Base-by-base conservation (phyloP, 2,888 invertebrate species). In the Philereme transversata region DNA sequence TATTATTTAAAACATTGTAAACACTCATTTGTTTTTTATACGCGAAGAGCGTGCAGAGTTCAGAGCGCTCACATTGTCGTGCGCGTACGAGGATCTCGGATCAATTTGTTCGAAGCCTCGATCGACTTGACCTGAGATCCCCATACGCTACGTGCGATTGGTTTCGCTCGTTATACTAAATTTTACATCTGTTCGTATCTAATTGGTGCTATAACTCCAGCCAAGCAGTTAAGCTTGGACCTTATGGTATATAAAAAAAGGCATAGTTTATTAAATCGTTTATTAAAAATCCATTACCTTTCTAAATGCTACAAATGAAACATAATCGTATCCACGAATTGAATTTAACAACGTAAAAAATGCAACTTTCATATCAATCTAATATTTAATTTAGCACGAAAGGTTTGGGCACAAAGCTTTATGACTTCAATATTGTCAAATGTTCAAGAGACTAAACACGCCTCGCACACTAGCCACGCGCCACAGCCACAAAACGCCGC, bases 221-320 rank as follows among this genome's bases (percentile, higher is more conserved):
- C 22, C 22, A 22, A 22, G 22, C 22, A 22, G 22, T 22, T 22
- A 22, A 22, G 22, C 22, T 22, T 22, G 22, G 22, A 22, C 22
- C 22, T 22, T 3, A 22, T 22, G 22, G 22, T 22, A 35, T 11
- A 33, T 48, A 55, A 40, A 38, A 50, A 62, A 50, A 33, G 11
- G 9, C 55, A 40, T 70, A 69, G 64, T 79, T 79, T 71, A 72
- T 77, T 79, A 76, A 71, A 72, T 83, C 74, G 75, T 88, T 88
- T 89, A 87, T 86, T 86, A 84, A 81, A 87, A 84, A 78, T 47
- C 74, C 81, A 75, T 78, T 70, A 73, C 71, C 76, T 84, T 84
- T 73, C 81, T 78, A 81, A 73, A 68, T 70, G 81, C 79, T 86
- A 83, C 74, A 80, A 86, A 81, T 77, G 66, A 82, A 76, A 80